Conservation (phyloP, 2,888 invertebrate genomes). For the Mayetiola destructor region DNA sequence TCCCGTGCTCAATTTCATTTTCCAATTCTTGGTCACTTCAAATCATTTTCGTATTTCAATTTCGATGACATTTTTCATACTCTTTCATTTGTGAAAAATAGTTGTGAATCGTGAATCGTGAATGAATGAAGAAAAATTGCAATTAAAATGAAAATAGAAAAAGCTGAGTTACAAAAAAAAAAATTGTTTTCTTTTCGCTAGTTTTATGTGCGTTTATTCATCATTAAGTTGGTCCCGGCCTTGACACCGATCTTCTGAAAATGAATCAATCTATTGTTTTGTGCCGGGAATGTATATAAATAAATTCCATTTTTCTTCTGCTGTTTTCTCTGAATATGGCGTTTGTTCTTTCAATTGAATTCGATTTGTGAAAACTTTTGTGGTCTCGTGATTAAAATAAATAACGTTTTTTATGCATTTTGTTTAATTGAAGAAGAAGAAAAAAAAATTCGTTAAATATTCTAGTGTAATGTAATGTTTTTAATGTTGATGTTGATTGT, state of each 20-base stretch:
- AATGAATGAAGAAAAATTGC: no score
- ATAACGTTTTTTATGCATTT: not conserved
- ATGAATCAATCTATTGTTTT: not conserved
- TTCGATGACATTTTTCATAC: no score
- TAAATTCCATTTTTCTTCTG: slow-evolving; percentile 6
- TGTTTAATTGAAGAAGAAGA: not conserved
- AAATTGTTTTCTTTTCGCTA: slow-evolving; percentile 5
- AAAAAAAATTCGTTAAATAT: not conserved
- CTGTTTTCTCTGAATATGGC: not conserved
- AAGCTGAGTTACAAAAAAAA: no score
- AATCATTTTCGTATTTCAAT: no score
- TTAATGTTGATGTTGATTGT: not conserved
- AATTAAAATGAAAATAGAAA: no score
- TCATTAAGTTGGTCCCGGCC: slow-evolving; percentile 13
- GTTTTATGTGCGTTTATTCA: slow-evolving; percentile 12
- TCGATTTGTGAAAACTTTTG: not conserved
- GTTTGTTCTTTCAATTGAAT: not conserved
- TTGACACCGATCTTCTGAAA: slow-evolving; percentile 14
- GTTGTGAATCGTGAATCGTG: no score
- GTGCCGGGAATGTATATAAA: slow-evolving; percentile 13
- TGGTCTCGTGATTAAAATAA: not conserved
- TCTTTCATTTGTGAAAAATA: no score
- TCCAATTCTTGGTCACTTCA: no score
- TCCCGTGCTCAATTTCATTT: no score
- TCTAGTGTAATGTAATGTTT: slow-evolving; percentile 2